A percentile compares a stretch with the other conserved stretches of the same genome.
These are phyloP conservation scores for Tapera naevia DNA, from an alignment of 2,797 vertebrate species.

Conservation along the genomic window DNA sequence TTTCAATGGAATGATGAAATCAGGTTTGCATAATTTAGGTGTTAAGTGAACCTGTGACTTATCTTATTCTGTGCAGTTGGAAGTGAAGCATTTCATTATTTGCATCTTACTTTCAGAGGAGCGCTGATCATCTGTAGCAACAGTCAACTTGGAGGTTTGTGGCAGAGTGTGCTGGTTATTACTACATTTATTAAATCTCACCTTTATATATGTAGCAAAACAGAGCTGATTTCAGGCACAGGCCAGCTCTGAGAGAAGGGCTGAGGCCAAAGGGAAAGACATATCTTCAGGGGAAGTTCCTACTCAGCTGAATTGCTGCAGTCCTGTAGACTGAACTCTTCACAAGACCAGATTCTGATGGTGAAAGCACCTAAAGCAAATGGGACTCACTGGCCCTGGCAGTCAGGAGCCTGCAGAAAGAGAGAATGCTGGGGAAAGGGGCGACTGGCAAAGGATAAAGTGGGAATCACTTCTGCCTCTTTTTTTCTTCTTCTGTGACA, in stretches of 20 bases:
- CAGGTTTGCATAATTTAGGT: conserved; percentile 77
- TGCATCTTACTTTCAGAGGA: background rate
- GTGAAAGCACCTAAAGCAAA: background rate
- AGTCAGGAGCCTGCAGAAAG: background rate
- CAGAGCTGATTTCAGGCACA: background rate
- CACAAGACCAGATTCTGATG: background rate
- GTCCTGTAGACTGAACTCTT: background rate
- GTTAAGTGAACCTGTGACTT: background rate
- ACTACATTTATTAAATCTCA: background rate
- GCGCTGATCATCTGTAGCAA: background rate
- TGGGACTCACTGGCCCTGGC: background rate
- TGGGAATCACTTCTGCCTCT: background rate
- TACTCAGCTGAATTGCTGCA: background rate
- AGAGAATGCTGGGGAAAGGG: background rate
- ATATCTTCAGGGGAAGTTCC: background rate
- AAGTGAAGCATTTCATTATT: background rate
- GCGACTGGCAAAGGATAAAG: background rate
- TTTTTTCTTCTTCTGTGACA: background rate
- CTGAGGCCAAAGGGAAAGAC: background rate
- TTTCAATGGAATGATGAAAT: conserved; percentile 94
- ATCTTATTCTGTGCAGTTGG: background rate
- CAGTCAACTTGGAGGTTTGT: background rate
- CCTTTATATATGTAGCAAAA: background rate
- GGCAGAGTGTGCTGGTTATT: background rate
- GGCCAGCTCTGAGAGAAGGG: background rate